Evolutionary conservation across 1,140 invertebrate species (phyloP).

Genomic region (Tetragonula clypearis): DNA sequence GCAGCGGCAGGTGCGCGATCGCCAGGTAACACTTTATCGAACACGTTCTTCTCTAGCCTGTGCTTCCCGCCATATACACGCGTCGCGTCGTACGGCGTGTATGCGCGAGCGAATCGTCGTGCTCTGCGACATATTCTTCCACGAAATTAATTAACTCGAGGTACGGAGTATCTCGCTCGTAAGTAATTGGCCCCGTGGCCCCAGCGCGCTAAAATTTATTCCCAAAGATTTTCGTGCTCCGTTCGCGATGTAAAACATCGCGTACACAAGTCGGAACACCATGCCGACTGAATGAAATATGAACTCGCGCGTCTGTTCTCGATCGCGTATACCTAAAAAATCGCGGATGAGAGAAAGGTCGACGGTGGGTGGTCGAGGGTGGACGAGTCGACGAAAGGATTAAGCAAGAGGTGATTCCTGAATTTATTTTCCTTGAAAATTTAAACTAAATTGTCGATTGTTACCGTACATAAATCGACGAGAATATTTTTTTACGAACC

Average conservation of each 20-base stretch:
- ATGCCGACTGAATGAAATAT: not conserved
- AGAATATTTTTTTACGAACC: not conserved
- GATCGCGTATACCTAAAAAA: not conserved
- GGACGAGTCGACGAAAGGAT: constrained; percentile 28
- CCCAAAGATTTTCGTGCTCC: not conserved
- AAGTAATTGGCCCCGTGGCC: constrained; percentile 15
- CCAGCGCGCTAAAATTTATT: constrained; percentile 21
- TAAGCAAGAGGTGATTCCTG: constrained; percentile 20
- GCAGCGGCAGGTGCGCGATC: constrained; percentile 55
- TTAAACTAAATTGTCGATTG: not conserved
- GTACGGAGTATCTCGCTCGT: not conserved
- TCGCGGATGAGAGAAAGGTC: too few species aligned
- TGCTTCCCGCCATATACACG: too few species aligned
- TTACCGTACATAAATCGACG: not conserved
- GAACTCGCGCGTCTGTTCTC: not conserved
- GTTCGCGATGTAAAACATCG: not conserved
- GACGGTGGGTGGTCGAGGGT: not conserved
- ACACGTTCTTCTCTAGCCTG: constrained; percentile 31
- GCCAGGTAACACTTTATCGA: constrained; percentile 48
- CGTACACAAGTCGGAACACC: not conserved
- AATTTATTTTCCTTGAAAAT: constrained; percentile 37
- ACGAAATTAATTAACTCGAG: constrained; percentile 47
- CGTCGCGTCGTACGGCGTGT: too few species aligned
- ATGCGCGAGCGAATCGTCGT: not conserved
- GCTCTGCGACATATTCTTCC: constrained; percentile 27